Evolutionary conservation across 2,113 vertebrate genomes (phyloP).

Genomic region (Capreolus pygargus): DNA sequence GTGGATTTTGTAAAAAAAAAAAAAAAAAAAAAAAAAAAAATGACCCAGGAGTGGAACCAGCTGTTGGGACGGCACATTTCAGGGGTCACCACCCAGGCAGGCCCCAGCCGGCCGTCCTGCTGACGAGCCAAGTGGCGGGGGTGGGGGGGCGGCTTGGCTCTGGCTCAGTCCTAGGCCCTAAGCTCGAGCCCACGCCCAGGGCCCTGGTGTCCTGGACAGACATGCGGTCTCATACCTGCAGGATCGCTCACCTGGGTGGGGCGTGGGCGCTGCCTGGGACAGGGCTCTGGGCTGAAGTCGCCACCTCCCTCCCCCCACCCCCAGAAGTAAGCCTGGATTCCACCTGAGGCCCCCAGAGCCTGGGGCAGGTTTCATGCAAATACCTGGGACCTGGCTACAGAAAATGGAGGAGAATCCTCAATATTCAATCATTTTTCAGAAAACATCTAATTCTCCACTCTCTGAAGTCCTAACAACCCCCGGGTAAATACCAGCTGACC

Average conservation of each 20-base stretch:
- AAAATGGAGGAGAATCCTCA: not conserved
- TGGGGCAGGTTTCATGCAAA: accelerated
- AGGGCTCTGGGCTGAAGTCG: accelerated
- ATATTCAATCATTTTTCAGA: accelerated
- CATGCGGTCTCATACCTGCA: accelerated
- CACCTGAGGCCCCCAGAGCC: not conserved
- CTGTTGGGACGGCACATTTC: not conserved
- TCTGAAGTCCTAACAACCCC: not conserved
- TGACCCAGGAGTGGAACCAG: accelerated
- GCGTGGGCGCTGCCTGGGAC: accelerated
- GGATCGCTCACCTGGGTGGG: accelerated
- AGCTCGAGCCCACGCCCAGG: accelerated
- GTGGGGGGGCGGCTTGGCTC: not conserved
- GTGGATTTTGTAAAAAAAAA: too few species aligned
- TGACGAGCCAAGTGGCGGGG: not conserved
- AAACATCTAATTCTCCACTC: not conserved
- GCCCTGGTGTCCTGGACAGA: accelerated
- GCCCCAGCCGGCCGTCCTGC: not conserved
- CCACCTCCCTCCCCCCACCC: accelerated
- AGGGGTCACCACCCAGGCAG: not conserved
- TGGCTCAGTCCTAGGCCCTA: not conserved
- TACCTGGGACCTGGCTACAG: accelerated
- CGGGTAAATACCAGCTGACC: accelerated
- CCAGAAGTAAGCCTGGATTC: too few species aligned
- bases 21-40: too few species aligned